These are phyloP conservation scores for Drosophila tropicalis DNA, from an alignment of 1,140 invertebrate genomes.

Conservation along the genomic window DNA sequence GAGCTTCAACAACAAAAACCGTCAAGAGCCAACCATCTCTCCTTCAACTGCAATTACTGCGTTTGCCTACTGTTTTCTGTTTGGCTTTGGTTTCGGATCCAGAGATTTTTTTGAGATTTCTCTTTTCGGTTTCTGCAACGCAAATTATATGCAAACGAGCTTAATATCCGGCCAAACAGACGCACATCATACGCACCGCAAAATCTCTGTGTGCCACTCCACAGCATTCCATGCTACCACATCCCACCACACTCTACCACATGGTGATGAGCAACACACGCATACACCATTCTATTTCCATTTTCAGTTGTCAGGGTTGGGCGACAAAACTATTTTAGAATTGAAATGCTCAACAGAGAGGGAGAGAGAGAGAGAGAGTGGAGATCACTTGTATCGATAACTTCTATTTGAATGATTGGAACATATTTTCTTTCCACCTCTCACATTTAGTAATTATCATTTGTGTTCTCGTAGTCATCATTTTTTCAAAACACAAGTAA, in stretches of 20 bases:
- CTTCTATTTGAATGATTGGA: too few relatives aligned
- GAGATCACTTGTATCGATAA: too few relatives aligned
- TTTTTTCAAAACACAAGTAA: too few relatives aligned
- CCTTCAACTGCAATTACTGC: constrained; percentile 36
- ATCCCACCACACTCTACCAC: neutral
- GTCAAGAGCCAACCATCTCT: constrained; percentile 46
- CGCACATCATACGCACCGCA: constrained; percentile 34
- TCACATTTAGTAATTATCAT: too few relatives aligned
- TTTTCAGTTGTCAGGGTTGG: neutral
- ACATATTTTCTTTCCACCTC: too few relatives aligned
- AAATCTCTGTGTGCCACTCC: neutral
- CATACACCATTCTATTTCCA: neutral
- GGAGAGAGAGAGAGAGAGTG: too few relatives aligned
- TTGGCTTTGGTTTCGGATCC: constrained; percentile 23
- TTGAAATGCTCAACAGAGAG: too few relatives aligned
- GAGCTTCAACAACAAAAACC: constrained; percentile 50
- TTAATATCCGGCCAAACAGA: constrained; percentile 79
- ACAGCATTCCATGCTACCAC: neutral
- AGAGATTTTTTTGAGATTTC: constrained; percentile 49
- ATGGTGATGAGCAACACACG: neutral
- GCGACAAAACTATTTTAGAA: neutral
- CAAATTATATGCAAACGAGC: constrained; percentile 81
- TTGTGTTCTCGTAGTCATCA: too few relatives aligned
- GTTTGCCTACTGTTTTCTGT: constrained; percentile 9
- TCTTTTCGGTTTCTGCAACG: constrained; percentile 68